Evolutionary conservation across 2,113 vertebrate genomes (phyloP).

Genomic region (Eonycteris spelaea): DNA sequence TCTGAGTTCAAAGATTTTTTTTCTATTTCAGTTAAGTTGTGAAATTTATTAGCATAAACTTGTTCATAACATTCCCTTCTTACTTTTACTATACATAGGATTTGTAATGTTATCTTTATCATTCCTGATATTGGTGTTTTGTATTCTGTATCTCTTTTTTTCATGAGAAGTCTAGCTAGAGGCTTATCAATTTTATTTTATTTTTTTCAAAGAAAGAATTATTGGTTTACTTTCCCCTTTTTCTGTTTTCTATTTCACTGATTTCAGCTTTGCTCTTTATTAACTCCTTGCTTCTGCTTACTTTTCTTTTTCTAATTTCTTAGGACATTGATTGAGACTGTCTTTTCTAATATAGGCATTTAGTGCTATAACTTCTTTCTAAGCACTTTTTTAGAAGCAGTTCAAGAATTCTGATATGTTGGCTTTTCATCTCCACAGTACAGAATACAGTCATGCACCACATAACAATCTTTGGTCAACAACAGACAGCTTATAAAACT

Average conservation of each 20-base stretch:
- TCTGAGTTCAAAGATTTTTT: background rate
- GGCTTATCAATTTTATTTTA: background rate
- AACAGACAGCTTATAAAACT: background rate
- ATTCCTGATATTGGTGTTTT: background rate
- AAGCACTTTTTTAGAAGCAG: background rate
- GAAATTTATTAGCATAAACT: conserved; percentile 5
- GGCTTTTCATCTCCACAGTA: background rate
- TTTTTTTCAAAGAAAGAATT: background rate
- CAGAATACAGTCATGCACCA: background rate
- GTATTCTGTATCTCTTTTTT: background rate
- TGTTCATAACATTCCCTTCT: background rate
- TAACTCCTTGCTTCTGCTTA: background rate
- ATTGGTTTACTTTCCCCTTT: background rate
- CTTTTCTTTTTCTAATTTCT: background rate
- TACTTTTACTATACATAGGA: background rate
- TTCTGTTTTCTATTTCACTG: background rate
- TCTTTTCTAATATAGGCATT: background rate
- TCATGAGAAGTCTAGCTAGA: background rate
- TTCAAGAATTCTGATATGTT: background rate
- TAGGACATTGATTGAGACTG: background rate
- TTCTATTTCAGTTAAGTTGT: conserved; percentile 6
- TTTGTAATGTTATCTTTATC: background rate
- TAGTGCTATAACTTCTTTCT: background rate
- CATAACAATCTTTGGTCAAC: background rate
- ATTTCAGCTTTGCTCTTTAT: background rate